phyloP scores from a whole-genome alignment of 1,140 invertebrate species.

The Mercenaria mercenaria region DNA sequence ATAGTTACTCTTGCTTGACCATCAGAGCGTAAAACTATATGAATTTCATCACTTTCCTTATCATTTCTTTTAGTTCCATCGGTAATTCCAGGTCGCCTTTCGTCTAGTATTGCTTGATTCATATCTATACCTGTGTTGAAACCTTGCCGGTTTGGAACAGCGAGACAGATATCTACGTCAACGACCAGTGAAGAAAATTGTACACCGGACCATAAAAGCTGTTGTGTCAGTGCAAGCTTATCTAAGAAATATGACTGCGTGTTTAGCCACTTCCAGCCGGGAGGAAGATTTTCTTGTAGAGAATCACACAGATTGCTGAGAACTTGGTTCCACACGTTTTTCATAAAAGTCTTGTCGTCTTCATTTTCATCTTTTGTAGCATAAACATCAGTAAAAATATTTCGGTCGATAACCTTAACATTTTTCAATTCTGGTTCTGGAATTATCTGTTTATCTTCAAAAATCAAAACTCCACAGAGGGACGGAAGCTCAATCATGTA shows the following conservation, averaged over 20 bases:
- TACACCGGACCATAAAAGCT: neutral
- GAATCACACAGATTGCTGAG: neutral
- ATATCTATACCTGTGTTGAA: neutral
- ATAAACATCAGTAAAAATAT: neutral
- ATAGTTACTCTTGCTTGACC: constrained; percentile 13
- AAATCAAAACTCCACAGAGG: neutral
- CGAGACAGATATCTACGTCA: neutral
- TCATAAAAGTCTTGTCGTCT: neutral
- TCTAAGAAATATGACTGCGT: neutral
- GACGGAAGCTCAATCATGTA: constrained; percentile 23
- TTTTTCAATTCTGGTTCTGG: neutral
- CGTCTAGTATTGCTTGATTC: neutral
- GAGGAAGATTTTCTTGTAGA: neutral
- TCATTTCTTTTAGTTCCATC: neutral
- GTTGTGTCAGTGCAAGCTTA: neutral
- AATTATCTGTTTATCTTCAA: neutral
- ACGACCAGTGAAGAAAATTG: neutral
- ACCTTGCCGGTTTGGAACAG: neutral
- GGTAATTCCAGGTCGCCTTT: neutral
- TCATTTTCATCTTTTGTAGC: neutral
- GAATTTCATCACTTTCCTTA: neutral
- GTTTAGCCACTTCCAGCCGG: neutral
- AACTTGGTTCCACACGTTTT: neutral
- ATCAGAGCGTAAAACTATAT: constrained; percentile 26
- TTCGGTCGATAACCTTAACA: neutral